Base-by-base conservation (phyloP, 2,888 invertebrate species). In the Ferdinandea cuprea region DNA sequence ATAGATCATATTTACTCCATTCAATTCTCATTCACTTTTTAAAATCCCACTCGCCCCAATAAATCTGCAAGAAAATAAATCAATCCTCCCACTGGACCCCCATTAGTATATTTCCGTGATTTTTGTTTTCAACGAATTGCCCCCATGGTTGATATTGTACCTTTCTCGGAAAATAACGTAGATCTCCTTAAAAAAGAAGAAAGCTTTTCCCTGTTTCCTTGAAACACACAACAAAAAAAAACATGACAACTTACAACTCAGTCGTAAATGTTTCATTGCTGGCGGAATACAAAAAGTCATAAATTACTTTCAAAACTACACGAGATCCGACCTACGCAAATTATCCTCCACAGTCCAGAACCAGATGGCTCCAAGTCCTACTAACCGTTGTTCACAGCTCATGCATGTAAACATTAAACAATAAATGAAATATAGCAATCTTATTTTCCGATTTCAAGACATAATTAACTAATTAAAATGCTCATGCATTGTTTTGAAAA, bases 401-500 rank as follows among this genome's bases (percentile, higher is more conserved):
- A 58, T 13, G n/a, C 32, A 37, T 35, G 54, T 54, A 40, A 40
- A 40, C 58, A 28, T 13, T 40, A 13, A 58, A 58, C 40, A 44
- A 40, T n/a, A 21, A 21, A 37, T 54, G 21, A 54, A n/a, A n/a
- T n/a, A n/a, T n/a, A n/a, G n/a, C n/a, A n/a, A n/a, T n/a, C n/a
- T n/a, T n/a, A n/a, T 28, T 40, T 28, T 15, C 9, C 15, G 58
- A 15, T 40, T 40, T 15, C 35, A 19, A 15, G 25, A 9, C 40
- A 28, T 42, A 59, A 59, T 59, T 42, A 59, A 17, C 42, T 59
- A 42, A 59, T 42, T 42, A 19, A 2, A 17, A 11, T 42, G 15
- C 42, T 59, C 42, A 40, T 50, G 30, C 19, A 21, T 35, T 54
- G 54, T 59, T 42, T 59, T 58, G 5, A 17, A 58, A 56, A 68